These are phyloP conservation scores for Lymantria dispar DNA, from an alignment of 2,888 invertebrate species.

Conservation along the genomic window DNA sequence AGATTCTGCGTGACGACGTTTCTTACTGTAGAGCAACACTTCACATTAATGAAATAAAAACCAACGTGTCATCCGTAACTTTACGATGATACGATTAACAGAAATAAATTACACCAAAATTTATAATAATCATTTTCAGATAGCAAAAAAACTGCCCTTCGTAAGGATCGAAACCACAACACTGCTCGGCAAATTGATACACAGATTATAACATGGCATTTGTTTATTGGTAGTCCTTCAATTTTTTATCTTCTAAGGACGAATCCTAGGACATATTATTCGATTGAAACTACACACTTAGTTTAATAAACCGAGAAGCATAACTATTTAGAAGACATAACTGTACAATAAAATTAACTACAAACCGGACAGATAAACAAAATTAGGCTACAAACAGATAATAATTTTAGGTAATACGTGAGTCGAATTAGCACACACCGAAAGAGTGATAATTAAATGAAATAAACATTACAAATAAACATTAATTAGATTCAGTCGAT, in stretches of 20 bases:
- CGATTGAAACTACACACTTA: no score
- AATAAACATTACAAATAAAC: conserved; percentile 2
- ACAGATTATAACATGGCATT: background rate
- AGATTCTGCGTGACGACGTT: no score
- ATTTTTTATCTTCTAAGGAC: no score
- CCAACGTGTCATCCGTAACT: background rate
- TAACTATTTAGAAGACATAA: no score
- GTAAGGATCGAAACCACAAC: background rate
- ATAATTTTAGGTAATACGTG: background rate
- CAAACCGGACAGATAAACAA: no score
- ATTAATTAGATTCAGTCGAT: conserved; percentile 2
- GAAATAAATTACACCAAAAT: background rate
- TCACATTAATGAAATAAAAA: no score
- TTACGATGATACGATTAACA: background rate
- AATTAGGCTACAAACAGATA: background rate
- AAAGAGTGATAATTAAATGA: conserved; percentile 1
- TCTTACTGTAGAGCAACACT: no score
- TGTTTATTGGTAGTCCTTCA: no score
- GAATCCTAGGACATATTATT: no score
- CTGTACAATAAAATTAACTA: no score
- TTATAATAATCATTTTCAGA: background rate
- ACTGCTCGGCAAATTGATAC: background rate
- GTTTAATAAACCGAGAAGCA: no score
- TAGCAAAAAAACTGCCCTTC: background rate
- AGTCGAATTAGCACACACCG: background rate